A percentile compares a stretch with the other conserved stretches of the same genome.
phyloP scores from a whole-genome alignment of 2,797 vertebrate species.

The Caiman crocodilus region DNA sequence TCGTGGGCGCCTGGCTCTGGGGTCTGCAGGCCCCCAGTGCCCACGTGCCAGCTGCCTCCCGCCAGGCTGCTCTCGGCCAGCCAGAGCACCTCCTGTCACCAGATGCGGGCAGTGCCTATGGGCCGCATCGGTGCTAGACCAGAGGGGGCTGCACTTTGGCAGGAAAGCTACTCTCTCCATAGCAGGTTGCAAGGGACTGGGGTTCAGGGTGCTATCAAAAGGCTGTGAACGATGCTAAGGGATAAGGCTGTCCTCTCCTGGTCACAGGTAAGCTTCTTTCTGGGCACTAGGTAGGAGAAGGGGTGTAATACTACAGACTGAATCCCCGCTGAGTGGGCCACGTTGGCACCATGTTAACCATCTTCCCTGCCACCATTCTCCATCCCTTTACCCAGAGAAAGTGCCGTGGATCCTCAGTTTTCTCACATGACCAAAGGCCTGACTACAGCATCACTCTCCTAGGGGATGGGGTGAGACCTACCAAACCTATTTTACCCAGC shows the following conservation, averaged over 20 bases:
- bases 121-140: rapidly evolving
- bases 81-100: background rate
- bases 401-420: background rate
- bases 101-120: background rate
- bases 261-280: background rate
- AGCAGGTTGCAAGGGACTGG: background rate
- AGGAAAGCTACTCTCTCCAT: background rate
- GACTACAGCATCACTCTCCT: too few species aligned
- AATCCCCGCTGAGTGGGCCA: background rate
- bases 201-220: background rate
- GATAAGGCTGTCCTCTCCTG: background rate
- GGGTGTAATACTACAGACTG: background rate
- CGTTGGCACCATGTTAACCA: background rate
- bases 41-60: background rate
- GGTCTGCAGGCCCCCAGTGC: background rate
- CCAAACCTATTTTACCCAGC: background rate
- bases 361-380: background rate
- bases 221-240: background rate
- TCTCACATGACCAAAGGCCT: background rate
- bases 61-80: background rate
- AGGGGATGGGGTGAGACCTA: background rate
- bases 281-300: background rate
- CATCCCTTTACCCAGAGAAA: background rate
- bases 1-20: background rate
- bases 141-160: background rate